Percentiles rank a stretch among this genome's conserved stretches.
Conservation (phyloP, 2,113 vertebrate species). For the human (Homo sapiens) region GRCh38 chr15:57479501-57480000, state of each 20-base stretch:
- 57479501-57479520: too few relatives aligned
- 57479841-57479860: neutral
- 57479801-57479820: neutral
- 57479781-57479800: neutral
- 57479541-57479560: too few relatives aligned
- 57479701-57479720: neutral
- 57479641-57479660: too few relatives aligned
- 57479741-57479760: neutral
- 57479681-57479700: neutral
- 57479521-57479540: too few relatives aligned
- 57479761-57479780: neutral
- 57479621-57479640: too few relatives aligned
- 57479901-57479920: neutral
- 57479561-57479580: too few relatives aligned
- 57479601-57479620: too few relatives aligned
- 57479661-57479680: too few relatives aligned
- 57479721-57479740: too few relatives aligned
- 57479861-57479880: neutral
- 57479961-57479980: fast-evolving
- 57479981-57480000: neutral
- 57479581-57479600: too few relatives aligned
- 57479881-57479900: neutral
- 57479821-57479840: neutral
- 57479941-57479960: neutral
- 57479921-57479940: neutral